A percentile compares a stretch with the other conserved stretches of the same genome.
Conservation (phyloP, 37 sponge, comb jelly and placozoan species). For the Hexactinellida sp. region DNA sequence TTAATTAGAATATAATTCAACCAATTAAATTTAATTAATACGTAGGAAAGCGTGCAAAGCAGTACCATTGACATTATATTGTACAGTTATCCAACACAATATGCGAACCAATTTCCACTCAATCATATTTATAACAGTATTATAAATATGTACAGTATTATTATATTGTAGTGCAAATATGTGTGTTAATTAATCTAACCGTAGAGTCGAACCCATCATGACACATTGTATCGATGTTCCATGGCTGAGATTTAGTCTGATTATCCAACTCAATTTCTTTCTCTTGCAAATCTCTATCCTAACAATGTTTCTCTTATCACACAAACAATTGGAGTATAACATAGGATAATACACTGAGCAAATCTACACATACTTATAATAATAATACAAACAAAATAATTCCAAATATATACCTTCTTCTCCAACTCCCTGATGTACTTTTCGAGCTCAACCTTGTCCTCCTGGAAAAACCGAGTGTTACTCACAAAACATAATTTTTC, state of each 20-base stretch:
- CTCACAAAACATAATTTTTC: neutral
- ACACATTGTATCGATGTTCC: slow-evolving; percentile 84
- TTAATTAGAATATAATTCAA: too few relatives aligned
- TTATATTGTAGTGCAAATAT: too few relatives aligned
- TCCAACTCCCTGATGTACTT: slow-evolving; percentile 21
- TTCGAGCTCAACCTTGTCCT: neutral
- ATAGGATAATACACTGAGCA: neutral
- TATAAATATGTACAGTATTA: too few relatives aligned
- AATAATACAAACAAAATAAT: slow-evolving; percentile 2
- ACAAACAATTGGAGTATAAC: neutral
- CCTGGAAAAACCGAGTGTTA: neutral
- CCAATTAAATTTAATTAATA: too few relatives aligned
- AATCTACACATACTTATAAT: neutral
- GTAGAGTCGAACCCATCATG: slow-evolving; percentile 68
- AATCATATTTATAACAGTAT: too few relatives aligned
- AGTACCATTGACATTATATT: too few relatives aligned
- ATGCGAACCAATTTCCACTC: too few relatives aligned
- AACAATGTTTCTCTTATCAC: neutral
- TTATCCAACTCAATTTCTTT: neutral
- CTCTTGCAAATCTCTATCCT: neutral
- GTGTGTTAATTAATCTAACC: slow-evolving; percentile 23
- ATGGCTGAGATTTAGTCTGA: slow-evolving; percentile 26
- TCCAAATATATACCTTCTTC: slow-evolving; percentile 17
- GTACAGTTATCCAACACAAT: too few relatives aligned
- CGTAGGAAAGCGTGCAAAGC: too few relatives aligned